phyloP scores from a whole-genome alignment of 2,113 vertebrate genomes.

The Larimichthys crocea region DNA sequence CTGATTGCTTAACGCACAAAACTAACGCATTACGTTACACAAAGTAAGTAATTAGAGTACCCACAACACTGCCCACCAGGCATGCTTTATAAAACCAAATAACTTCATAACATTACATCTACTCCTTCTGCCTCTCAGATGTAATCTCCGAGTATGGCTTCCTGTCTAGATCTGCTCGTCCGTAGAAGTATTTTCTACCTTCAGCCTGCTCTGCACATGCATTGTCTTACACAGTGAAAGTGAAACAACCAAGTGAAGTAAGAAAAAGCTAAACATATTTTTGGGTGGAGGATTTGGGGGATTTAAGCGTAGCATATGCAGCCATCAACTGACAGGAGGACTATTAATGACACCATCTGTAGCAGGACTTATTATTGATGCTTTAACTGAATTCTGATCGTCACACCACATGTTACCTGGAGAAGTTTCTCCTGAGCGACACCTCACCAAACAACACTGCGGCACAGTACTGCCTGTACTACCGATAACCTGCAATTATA shows the following conservation, averaged over 20 bases:
- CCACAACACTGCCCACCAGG: not conserved
- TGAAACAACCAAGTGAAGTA: not conserved
- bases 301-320: not conserved
- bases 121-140: not conserved
- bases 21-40: too few relatives aligned
- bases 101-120: not conserved
- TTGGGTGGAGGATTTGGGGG: not conserved
- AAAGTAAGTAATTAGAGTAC: too few relatives aligned
- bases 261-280: not conserved
- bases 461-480: not conserved
- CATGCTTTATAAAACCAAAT: not conserved
- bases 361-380: not conserved
- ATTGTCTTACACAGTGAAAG: too few relatives aligned
- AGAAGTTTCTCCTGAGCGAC: not conserved
- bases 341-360: not conserved
- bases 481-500: not conserved
- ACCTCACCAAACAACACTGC: not conserved
- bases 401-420: not conserved
- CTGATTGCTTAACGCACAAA: too few relatives aligned
- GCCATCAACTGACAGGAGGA: not conserved
- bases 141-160: not conserved
- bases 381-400: not conserved
- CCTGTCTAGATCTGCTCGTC: not conserved
- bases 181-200: not conserved
- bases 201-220: not conserved